Conservation (phyloP, 2,888 invertebrate species). For the Ochropacha duplaris region DNA sequence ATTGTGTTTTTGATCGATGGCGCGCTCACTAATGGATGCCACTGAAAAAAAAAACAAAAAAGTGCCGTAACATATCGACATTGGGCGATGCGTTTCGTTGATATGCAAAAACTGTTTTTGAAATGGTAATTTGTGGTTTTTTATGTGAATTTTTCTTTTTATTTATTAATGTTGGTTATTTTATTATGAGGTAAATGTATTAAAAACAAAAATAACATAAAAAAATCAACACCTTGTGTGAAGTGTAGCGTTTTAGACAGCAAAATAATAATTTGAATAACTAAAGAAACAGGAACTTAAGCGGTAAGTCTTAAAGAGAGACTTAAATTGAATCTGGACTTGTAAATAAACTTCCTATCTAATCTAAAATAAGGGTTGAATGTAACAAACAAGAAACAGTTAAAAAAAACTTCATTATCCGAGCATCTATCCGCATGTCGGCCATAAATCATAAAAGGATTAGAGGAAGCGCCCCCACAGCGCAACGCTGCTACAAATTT, state of each 20-base stretch:
- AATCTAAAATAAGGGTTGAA: slow-evolving; percentile 42
- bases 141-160: slow-evolving; percentile 6
- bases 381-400: slow-evolving; percentile 39
- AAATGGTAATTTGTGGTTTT: slow-evolving; percentile 28
- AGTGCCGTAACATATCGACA: slow-evolving; percentile 19
- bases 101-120: slow-evolving; percentile 53
- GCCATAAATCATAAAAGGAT: slow-evolving; percentile 75
- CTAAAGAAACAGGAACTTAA: not conserved
- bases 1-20: slow-evolving; percentile 75
- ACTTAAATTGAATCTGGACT: slow-evolving; percentile 11
- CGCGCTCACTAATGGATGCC: slow-evolving; percentile 55
- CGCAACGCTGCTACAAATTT: slow-evolving; percentile 63
- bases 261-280: not conserved
- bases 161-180: slow-evolving; percentile 6
- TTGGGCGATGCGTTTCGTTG: slow-evolving; percentile 56
- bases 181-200: no score
- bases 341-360: slow-evolving; percentile 10
- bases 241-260: no score
- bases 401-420: slow-evolving; percentile 54
- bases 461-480: slow-evolving; percentile 43
- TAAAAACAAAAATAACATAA: no score
- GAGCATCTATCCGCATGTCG: slow-evolving; percentile 47
- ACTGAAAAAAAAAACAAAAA: slow-evolving; percentile 42
- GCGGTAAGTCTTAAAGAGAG: not conserved
- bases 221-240: no score